These are phyloP conservation scores for Exaiptasia diaphana DNA, from an alignment of 64 coral and sea anemone genomes.

Conservation along the genomic window DNA sequence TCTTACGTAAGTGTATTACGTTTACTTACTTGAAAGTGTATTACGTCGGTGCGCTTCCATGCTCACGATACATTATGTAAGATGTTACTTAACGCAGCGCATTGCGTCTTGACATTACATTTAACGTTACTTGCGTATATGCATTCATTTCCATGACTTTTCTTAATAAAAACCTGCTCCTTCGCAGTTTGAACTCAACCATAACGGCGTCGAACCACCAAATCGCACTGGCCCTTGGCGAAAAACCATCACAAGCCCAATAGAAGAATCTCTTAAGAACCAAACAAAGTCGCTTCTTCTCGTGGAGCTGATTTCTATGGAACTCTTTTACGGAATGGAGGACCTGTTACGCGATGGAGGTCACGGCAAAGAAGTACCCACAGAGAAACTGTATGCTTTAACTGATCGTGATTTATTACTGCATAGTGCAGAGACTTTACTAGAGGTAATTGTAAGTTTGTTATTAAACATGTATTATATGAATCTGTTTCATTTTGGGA, in stretches of 20 bases:
- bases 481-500: neutral
- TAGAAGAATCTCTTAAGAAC: slow-evolving; percentile 59
- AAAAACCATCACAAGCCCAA: neutral
- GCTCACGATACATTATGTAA: too few species aligned
- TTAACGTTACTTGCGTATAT: too few species aligned
- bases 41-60: too few species aligned
- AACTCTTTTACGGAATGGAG: slow-evolving; percentile 81
- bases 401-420: slow-evolving; percentile 74
- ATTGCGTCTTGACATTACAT: too few species aligned
- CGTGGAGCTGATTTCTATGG: slow-evolving; percentile 74
- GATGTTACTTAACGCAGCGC: too few species aligned
- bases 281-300: slow-evolving; percentile 90
- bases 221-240: neutral
- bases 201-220: too few species aligned
- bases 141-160: too few species aligned
- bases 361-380: neutral
- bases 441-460: slow-evolving; percentile 40
- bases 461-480: neutral
- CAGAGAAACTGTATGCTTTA: slow-evolving; percentile 41
- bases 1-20: too few species aligned
- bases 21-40: too few species aligned
- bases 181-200: too few species aligned
- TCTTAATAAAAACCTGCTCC: too few species aligned
- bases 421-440: slow-evolving; percentile 75
- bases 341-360: slow-evolving; percentile 52